Evolutionary conservation across 1,140 invertebrate genomes (phyloP).

Genomic region (Atta cephalotes): DNA sequence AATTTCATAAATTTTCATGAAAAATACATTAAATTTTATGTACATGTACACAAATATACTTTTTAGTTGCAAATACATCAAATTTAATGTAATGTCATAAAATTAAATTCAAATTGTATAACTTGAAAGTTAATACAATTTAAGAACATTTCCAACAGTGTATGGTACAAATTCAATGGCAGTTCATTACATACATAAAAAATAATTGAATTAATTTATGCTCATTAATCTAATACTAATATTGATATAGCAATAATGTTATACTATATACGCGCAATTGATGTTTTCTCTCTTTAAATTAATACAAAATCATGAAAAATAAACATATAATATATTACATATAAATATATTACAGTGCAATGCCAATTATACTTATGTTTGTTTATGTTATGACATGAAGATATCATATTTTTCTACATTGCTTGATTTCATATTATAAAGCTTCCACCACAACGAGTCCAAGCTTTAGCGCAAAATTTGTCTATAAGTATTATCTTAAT

Average conservation of each 20-base stretch:
- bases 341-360: too few species aligned
- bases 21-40: too few species aligned
- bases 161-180: background rate
- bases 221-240: background rate
- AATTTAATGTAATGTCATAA: too few species aligned
- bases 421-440: background rate
- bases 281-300: background rate
- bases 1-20: too few species aligned
- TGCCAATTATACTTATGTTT: background rate
- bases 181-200: background rate
- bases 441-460: background rate
- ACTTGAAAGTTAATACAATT: too few species aligned
- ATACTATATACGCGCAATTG: background rate
- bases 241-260: background rate
- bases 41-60: too few species aligned
- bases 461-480: background rate
- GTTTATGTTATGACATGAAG: background rate
- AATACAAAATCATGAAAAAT: background rate
- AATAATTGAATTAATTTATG: background rate
- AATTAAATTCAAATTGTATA: too few species aligned
- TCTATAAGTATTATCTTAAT: background rate
- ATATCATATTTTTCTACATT: background rate
- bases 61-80: too few species aligned
- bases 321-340: too few species aligned
- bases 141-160: too few species aligned